Conservation (phyloP, 2,797 vertebrate species). For the Dromococcyx pavoninus region DNA sequence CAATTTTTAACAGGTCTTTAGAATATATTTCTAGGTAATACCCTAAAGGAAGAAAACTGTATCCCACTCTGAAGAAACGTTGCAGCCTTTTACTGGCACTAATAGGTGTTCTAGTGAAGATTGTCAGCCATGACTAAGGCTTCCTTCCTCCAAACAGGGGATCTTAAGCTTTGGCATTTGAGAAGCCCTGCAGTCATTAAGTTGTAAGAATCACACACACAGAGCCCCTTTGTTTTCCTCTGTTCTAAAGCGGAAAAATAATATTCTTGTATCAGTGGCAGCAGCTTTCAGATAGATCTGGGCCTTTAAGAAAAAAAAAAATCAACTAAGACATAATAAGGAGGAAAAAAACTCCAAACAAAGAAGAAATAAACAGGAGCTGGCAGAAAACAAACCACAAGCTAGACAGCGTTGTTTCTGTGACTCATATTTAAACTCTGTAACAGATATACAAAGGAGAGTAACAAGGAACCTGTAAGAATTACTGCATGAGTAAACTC, state of each 20-base stretch:
- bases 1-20: not conserved
- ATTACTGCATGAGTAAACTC: not conserved
- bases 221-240: too few species aligned
- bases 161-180: not conserved
- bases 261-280: not conserved
- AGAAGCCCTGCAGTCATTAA: not conserved
- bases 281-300: not conserved
- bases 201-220: too few species aligned
- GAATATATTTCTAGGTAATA: not conserved
- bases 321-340: not conserved
- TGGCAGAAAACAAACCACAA: slow-evolving; percentile 1
- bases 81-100: not conserved
- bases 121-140: not conserved
- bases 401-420: not conserved
- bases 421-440: not conserved
- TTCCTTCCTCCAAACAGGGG: not conserved
- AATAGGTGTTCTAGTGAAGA: not conserved
- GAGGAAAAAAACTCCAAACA: too few species aligned
- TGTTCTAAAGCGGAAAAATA: not conserved
- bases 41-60: not conserved
- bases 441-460: not conserved
- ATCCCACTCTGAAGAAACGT: not conserved
- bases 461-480: not conserved
- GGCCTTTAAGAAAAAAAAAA: not conserved
- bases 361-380: not conserved